These are phyloP conservation scores for Poeciliopsis turrubarensis DNA, from an alignment of 2,113 vertebrate genomes.

Conservation along the genomic window DNA sequence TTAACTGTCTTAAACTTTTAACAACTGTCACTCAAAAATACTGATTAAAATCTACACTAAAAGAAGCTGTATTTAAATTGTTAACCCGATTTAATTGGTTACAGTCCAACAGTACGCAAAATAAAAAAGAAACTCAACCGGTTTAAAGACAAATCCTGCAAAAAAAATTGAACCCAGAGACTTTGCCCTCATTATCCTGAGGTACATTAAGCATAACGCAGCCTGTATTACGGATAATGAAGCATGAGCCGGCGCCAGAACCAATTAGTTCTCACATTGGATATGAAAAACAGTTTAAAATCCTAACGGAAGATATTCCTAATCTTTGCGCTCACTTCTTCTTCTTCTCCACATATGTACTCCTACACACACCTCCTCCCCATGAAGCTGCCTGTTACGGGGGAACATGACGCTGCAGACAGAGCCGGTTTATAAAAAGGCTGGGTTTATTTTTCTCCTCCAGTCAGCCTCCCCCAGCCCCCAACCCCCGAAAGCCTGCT, in stretches of 20 bases:
- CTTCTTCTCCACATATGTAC: background rate
- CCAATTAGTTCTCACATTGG: slow-evolving; percentile 28
- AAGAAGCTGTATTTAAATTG: background rate
- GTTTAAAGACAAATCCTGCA: no score
- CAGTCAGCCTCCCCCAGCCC: background rate
- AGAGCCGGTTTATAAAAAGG: slow-evolving; percentile 68
- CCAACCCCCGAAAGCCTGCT: slow-evolving; percentile 10
- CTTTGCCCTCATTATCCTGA: slow-evolving; percentile 25
- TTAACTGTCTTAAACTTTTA: no score
- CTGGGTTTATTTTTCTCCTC: slow-evolving; percentile 34
- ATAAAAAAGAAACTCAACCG: slow-evolving; percentile 9
- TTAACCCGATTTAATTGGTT: background rate
- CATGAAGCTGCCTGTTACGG: slow-evolving; percentile 37
- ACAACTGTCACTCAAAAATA: no score
- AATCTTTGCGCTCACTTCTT: background rate
- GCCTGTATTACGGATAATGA: slow-evolving; percentile 47
- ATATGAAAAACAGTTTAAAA: slow-evolving; percentile 14
- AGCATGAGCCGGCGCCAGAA: slow-evolving; percentile 35
- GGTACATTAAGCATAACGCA: slow-evolving; percentile 13
- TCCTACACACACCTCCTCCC: slow-evolving; percentile 5
- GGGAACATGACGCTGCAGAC: slow-evolving; percentile 69
- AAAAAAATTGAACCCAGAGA: background rate
- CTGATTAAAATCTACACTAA: no score
- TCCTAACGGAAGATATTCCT: slow-evolving; percentile 16
- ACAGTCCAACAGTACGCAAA: background rate